Evolutionary conservation across 2,113 vertebrate species (phyloP).

Genomic region (Stegostoma tigrinum): DNA sequence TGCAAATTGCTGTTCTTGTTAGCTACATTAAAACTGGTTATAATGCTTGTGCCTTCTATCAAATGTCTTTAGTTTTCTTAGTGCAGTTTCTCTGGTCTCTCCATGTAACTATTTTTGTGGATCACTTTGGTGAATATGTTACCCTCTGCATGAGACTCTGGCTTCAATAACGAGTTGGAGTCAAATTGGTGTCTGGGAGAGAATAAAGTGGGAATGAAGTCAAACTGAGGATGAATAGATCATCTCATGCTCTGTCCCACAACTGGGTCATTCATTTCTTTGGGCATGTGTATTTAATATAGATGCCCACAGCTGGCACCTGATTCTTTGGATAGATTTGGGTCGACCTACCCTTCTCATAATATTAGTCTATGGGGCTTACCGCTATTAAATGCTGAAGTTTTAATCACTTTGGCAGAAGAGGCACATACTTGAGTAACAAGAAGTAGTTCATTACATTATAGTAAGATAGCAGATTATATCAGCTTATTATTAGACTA

Average conservation of each 20-base stretch:
- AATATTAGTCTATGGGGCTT: too few relatives aligned
- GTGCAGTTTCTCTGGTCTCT: not conserved
- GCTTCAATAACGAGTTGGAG: not conserved
- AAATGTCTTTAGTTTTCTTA: not conserved
- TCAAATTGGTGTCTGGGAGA: not conserved
- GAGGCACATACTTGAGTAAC: too few relatives aligned
- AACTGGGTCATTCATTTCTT: not conserved
- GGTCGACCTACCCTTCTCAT: too few relatives aligned
- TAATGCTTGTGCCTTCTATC: not conserved
- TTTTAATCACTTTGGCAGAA: too few relatives aligned
- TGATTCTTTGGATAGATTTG: too few relatives aligned
- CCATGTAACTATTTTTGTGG: not conserved
- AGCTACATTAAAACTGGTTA: not conserved
- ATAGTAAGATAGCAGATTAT: too few relatives aligned
- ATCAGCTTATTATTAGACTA: too few relatives aligned
- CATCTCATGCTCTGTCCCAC: not conserved
- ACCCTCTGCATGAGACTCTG: not conserved
- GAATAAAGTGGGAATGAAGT: not conserved
- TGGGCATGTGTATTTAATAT: not conserved
- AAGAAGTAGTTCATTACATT: too few relatives aligned
- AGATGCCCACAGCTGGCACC: too few relatives aligned
- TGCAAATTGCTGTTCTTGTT: not conserved
- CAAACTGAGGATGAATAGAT: not conserved
- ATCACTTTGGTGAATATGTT: not conserved
- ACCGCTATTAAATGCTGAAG: too few relatives aligned